A percentile compares a stretch with the other conserved stretches of the same genome.
Conservation (phyloP, 2,113 vertebrate species). For the Catharus bicknelli region DNA sequence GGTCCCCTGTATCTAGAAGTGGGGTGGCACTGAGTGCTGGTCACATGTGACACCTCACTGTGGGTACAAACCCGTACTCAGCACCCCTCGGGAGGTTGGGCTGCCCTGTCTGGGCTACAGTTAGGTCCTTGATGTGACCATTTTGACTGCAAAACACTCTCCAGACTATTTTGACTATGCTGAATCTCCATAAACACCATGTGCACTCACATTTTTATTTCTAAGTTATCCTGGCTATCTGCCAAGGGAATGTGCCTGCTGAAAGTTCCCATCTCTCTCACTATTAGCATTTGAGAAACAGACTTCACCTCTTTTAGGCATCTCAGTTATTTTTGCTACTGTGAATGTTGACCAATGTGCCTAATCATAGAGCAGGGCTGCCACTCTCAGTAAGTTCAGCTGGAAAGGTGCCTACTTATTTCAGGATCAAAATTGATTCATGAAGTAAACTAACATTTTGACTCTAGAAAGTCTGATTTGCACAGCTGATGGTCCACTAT, state of each 20-base stretch:
- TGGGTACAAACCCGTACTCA: not conserved
- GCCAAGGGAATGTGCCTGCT: not conserved
- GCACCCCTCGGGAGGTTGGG: rapidly evolving
- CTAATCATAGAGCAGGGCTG: not conserved
- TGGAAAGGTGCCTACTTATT: slow-evolving; percentile 1
- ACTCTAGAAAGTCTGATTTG: not conserved
- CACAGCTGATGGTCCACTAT: not conserved
- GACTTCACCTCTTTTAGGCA: not conserved
- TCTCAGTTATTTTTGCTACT: not conserved
- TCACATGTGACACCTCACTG: not conserved
- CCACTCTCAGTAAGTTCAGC: not conserved
- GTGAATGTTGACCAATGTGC: not conserved
- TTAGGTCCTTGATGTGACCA: not conserved
- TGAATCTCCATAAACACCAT: not conserved
- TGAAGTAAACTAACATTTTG: not conserved
- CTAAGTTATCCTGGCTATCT: not conserved
- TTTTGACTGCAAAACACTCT: not conserved
- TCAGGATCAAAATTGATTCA: not conserved
- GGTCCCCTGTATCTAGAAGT: not conserved
- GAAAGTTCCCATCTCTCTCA: rapidly evolving
- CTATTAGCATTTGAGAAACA: not conserved
- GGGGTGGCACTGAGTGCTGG: not conserved
- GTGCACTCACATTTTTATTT: not conserved
- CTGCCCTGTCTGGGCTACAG: not conserved
- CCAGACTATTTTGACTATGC: not conserved